A percentile compares a stretch with the other conserved stretches of the same genome.
phyloP scores from a whole-genome alignment of 2,888 invertebrate genomes.

The Tetheella fluctuosa region DNA sequence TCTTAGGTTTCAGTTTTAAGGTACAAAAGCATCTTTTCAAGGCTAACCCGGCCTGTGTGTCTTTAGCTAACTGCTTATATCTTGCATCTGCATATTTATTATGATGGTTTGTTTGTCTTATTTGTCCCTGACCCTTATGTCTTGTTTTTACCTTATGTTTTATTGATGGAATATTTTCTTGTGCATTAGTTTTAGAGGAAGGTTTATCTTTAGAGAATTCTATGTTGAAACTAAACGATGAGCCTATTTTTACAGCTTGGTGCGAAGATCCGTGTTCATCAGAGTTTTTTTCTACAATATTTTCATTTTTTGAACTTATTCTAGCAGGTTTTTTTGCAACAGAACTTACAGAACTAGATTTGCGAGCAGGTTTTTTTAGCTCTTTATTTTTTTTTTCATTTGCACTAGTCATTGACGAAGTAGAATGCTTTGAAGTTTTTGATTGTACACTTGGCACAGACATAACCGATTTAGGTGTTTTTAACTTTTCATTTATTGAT shows the following conservation, averaged over 20 bases:
- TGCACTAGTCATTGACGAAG: background rate
- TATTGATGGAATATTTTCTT: background rate
- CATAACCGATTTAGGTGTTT: slow-evolving; percentile 18
- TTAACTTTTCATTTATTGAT: background rate
- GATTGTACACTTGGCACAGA: slow-evolving; percentile 11
- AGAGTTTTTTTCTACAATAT: background rate
- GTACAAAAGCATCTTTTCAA: slow-evolving; percentile 44
- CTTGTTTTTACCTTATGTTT: background rate
- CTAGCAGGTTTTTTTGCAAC: background rate
- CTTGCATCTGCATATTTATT: slow-evolving; percentile 7
- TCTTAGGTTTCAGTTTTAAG: slow-evolving; percentile 37
- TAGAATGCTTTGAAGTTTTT: background rate
- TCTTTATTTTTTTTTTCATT: background rate
- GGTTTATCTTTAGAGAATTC: background rate
- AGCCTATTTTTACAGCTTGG: background rate
- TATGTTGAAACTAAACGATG: background rate
- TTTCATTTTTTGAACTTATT: background rate
- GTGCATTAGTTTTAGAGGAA: background rate
- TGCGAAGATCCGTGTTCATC: background rate
- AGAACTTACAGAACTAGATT: background rate
- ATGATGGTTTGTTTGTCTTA: too few relatives aligned
- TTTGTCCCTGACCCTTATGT: background rate
- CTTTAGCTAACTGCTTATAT: slow-evolving; percentile 7
- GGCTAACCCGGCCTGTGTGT: slow-evolving; percentile 19
- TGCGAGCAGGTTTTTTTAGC: background rate